Evolutionary conservation across 2,113 vertebrate species (phyloP).

Genomic region (Myrmecobius fasciatus): DNA sequence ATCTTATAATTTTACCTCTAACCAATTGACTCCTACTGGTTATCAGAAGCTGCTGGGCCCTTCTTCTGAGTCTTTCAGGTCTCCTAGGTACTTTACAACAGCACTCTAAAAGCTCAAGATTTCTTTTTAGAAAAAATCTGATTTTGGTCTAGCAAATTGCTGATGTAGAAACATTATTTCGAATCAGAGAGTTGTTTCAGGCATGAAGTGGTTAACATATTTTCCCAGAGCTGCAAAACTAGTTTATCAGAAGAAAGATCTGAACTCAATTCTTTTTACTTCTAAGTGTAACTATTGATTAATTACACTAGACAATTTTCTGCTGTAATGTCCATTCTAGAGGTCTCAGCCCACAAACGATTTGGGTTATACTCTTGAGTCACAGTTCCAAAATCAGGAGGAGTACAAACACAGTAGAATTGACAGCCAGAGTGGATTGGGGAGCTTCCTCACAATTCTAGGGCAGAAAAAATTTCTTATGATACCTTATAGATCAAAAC

Average conservation of each 20-base stretch:
- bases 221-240: not conserved
- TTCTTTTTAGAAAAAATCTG: not conserved
- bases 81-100: constrained; percentile 81
- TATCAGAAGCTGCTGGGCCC: constrained; percentile 80
- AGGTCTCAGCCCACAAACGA: too few species aligned
- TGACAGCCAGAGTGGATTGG: too few species aligned
- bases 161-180: not conserved
- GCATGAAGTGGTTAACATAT: not conserved
- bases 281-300: not conserved
- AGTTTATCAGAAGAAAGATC: not conserved
- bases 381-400: too few species aligned
- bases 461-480: too few species aligned
- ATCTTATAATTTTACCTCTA: constrained; percentile 80
- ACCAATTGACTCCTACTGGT: constrained; percentile 82
- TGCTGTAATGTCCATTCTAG: not conserved
- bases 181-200: not conserved
- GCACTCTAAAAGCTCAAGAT: constrained; percentile 72
- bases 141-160: not conserved
- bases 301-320: not conserved
- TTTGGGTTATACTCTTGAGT: too few species aligned
- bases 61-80: constrained; percentile 79
- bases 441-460: too few species aligned
- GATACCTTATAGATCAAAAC: too few species aligned
- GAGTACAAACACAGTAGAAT: too few species aligned
- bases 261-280: not conserved